These are phyloP conservation scores for Aurelia aurita DNA, from an alignment of 30 jellyfish, hydroid and myxozoan genomes.

Conservation along the genomic window DNA sequence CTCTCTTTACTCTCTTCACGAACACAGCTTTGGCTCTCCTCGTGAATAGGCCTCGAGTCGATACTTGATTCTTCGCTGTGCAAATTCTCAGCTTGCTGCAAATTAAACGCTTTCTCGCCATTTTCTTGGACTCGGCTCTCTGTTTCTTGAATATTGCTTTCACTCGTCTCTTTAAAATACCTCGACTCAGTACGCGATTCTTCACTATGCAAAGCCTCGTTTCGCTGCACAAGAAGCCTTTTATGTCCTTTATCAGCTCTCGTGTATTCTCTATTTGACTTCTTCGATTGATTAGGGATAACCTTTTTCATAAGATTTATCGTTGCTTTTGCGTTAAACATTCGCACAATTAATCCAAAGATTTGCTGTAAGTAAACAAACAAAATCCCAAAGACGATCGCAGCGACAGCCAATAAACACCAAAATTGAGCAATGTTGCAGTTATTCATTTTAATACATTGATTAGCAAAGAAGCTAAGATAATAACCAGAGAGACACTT, in stretches of 20 bases:
- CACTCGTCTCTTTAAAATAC: no score
- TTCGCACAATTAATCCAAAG: background rate
- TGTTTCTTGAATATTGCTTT: background rate
- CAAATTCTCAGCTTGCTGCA: no score
- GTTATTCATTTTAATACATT: background rate
- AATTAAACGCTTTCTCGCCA: no score
- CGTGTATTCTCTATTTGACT: background rate
- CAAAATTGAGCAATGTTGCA: constrained; percentile 2
- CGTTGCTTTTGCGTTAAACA: background rate
- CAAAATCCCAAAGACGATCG: background rate
- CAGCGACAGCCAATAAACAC: background rate
- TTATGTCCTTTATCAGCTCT: no score
- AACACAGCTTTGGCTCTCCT: background rate
- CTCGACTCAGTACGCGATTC: no score
- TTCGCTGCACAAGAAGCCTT: background rate
- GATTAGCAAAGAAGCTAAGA: background rate
- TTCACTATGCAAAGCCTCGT: no score
- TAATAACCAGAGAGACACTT: background rate
- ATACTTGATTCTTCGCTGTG: no score
- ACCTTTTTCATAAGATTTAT: background rate
- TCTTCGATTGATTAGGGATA: background rate
- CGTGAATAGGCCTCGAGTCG: no score
- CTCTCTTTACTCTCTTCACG: no score
- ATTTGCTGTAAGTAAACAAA: background rate
- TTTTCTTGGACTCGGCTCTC: background rate